These are phyloP conservation scores for Zaprionus davidi DNA, from an alignment of 1,140 invertebrate species.

Conservation along the genomic window DNA sequence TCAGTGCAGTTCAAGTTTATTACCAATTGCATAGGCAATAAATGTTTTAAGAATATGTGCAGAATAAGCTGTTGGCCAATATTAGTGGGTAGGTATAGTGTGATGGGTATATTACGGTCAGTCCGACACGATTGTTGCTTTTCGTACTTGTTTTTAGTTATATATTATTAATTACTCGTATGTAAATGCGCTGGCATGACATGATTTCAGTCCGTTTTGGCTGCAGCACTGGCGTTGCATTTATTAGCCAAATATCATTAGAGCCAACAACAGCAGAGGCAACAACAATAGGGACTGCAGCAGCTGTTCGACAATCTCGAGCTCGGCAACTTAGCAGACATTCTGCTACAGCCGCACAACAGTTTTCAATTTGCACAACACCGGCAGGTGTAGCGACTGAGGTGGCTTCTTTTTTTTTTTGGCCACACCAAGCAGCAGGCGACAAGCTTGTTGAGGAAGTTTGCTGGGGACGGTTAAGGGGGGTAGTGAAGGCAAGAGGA, in stretches of 20 bases:
- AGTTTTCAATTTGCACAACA: slow-evolving; percentile 72
- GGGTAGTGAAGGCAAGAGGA: not conserved
- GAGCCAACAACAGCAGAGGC: not conserved
- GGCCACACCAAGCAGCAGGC: slow-evolving; percentile 1
- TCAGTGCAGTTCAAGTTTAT: no score
- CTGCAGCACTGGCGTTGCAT: slow-evolving; percentile 22
- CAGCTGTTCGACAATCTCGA: slow-evolving; percentile 28
- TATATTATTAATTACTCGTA: slow-evolving; percentile 31
- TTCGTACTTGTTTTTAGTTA: not conserved
- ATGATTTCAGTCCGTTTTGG: slow-evolving; percentile 11
- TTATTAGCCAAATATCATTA: slow-evolving; percentile 43
- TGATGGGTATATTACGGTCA: no score
- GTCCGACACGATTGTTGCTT: no score
- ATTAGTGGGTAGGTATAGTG: no score
- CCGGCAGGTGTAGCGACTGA: slow-evolving; percentile 54
- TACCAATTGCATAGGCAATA: no score
- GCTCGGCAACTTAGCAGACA: slow-evolving; percentile 44
- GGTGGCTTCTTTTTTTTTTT: slow-evolving; percentile 6
- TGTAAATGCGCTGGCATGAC: slow-evolving; percentile 18
- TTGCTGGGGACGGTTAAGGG: not conserved
- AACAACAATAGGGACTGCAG: slow-evolving; percentile 7
- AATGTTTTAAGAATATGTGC: no score
- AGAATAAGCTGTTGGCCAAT: no score
- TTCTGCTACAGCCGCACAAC: slow-evolving; percentile 58
- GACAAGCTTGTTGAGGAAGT: slow-evolving; percentile 6